These are phyloP conservation scores for Platalea minor DNA, from an alignment of 2,797 vertebrate genomes.

Conservation along the genomic window DNA sequence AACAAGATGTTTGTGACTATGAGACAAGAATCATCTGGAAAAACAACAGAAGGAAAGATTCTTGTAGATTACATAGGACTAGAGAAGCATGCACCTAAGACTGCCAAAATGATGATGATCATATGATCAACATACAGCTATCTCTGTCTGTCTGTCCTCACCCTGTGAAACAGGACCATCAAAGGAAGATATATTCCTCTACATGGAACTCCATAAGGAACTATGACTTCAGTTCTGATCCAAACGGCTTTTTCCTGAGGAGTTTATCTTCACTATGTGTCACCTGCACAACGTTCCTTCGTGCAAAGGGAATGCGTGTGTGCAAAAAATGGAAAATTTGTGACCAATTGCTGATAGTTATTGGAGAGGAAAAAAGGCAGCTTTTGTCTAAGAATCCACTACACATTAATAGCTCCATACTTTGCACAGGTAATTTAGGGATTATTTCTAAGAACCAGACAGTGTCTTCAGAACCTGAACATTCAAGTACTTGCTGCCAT, in stretches of 20 bases:
- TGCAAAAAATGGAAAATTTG: not conserved
- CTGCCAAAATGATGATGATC: not conserved
- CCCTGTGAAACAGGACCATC: not conserved
- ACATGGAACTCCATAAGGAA: not conserved
- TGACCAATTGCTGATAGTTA: not conserved
- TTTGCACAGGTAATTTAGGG: not conserved
- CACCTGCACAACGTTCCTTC: not conserved
- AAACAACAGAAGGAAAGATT: not conserved
- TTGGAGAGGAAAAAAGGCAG: not conserved
- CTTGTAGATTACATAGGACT: not conserved
- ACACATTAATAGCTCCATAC: not conserved
- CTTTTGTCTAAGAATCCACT: not conserved
- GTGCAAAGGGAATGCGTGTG: not conserved
- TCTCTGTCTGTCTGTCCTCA: not conserved
- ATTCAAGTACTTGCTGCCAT: not conserved
- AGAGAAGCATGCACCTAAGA: not conserved
- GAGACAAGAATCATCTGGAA: not conserved
- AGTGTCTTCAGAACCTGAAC: not conserved
- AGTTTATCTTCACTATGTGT: not conserved
- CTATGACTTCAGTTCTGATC: not conserved
- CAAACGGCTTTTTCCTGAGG: not conserved
- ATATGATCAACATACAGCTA: not conserved
- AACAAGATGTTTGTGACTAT: not conserved
- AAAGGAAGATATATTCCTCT: not conserved
- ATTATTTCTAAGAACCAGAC: not conserved